phyloP scores from a whole-genome alignment of 2,797 vertebrate genomes.

The Peromyscus nudipes region DNA sequence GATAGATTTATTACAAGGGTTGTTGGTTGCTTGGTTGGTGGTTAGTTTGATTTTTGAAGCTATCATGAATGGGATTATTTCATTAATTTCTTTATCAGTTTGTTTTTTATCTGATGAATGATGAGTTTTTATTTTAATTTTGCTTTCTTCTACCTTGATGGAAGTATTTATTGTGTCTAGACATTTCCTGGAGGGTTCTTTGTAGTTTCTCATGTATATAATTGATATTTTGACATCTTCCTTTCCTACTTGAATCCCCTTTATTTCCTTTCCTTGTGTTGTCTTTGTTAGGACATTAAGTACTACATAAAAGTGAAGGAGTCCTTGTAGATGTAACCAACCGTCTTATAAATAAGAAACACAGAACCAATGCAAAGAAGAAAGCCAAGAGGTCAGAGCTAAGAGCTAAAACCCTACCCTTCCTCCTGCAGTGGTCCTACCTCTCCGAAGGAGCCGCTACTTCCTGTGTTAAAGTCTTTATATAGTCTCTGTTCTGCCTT shows the following conservation, averaged over 20 bases:
- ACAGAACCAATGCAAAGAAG: too few relatives aligned
- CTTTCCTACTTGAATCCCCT: neutral
- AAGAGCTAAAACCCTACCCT: too few relatives aligned
- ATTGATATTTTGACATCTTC: neutral
- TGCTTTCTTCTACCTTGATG: neutral
- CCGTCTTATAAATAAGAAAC: too few relatives aligned
- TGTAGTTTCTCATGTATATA: neutral
- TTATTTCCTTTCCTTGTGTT: neutral
- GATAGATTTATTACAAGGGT: neutral
- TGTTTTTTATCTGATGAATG: neutral
- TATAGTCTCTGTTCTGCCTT: too few relatives aligned
- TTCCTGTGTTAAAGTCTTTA: too few relatives aligned
- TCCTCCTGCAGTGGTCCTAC: too few relatives aligned
- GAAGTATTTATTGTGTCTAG: neutral
- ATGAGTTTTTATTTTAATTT: neutral
- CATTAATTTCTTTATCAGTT: neutral
- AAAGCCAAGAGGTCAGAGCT: too few relatives aligned
- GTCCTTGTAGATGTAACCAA: too few relatives aligned
- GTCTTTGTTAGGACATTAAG: neutral
- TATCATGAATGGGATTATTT: neutral
- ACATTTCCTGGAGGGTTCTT: neutral
- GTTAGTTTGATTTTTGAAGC: neutral
- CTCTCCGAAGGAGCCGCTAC: too few relatives aligned
- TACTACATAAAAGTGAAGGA: neutral
- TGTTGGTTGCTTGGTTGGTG: neutral